Percentiles rank a stretch among this genome's conserved stretches.
These are phyloP conservation scores for Drosophila cracens DNA, from an alignment of 2,888 invertebrate species.

Conservation along the genomic window DNA sequence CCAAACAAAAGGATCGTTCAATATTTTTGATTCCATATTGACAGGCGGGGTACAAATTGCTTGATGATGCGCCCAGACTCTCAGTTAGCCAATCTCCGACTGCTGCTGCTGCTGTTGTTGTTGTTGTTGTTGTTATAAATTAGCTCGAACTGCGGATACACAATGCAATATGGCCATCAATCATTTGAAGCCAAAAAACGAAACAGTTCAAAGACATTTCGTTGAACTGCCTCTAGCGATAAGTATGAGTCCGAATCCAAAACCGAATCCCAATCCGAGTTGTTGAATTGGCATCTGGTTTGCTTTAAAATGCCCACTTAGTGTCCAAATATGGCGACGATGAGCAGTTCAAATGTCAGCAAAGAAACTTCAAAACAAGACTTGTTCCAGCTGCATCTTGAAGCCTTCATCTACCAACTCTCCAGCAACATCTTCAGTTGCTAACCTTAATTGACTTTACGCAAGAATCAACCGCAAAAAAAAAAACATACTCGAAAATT, in stretches of 20 bases:
- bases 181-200: conserved; percentile 47
- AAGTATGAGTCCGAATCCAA: conserved; percentile 26
- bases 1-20: conserved; percentile 76
- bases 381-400: conserved; percentile 55
- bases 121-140: conserved; percentile 71
- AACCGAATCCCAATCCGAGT: conserved; percentile 2
- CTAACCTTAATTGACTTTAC: conserved; percentile 76
- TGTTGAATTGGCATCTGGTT: conserved; percentile 48
- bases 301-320: conserved; percentile 55
- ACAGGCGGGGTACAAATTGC: conserved; percentile 78
- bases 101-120: conserved; percentile 45
- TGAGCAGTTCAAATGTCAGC: conserved; percentile 64
- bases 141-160: conserved; percentile 73
- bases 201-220: conserved; percentile 68
- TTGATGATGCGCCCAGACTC: conserved; percentile 52
- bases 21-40: conserved; percentile 78
- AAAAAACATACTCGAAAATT: conserved; percentile 53
- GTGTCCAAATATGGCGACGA: conserved; percentile 64
- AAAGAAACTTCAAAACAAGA: conserved; percentile 46
- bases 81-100: conserved; percentile 47
- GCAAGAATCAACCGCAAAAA: conserved; percentile 44
- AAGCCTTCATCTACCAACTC: conserved; percentile 51
- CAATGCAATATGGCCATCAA: conserved; percentile 76
- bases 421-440: conserved; percentile 25
- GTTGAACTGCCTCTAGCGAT: conserved; percentile 55